Evolutionary conservation across 1,140 invertebrate species (phyloP).

Genomic region (Ptiloglossa arizonensis): DNA sequence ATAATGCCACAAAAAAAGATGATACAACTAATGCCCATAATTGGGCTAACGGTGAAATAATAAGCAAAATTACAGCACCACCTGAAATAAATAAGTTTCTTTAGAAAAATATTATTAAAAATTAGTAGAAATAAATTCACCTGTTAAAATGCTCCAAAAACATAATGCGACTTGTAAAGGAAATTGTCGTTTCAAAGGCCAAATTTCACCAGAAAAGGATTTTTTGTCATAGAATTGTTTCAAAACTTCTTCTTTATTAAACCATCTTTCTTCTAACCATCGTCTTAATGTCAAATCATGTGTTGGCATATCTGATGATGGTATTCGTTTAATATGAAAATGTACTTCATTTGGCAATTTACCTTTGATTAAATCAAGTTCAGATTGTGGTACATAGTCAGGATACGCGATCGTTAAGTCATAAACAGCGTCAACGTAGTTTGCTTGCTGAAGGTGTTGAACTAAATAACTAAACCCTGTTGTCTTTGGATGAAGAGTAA

Average conservation of each 20-base stretch:
- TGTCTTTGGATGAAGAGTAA: constrained; percentile 92
- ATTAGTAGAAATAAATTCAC: constrained; percentile 51
- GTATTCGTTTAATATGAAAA: constrained; percentile 88
- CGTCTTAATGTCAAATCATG: constrained; percentile 83
- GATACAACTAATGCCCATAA: constrained; percentile 81
- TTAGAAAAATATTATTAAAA: neutral
- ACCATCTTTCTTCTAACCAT: constrained; percentile 89
- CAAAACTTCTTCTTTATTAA: constrained; percentile 86
- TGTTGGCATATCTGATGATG: constrained; percentile 83
- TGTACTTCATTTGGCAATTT: constrained; percentile 88
- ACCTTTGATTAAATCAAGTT: constrained; percentile 86
- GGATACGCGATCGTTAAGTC: constrained; percentile 91
- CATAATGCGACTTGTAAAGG: constrained; percentile 82
- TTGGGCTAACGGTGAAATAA: constrained; percentile 79
- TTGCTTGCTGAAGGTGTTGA: constrained; percentile 84
- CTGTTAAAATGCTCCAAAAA: constrained; percentile 82
- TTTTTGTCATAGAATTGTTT: constrained; percentile 84
- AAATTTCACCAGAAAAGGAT: constrained; percentile 73
- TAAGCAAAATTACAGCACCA: constrained; percentile 76
- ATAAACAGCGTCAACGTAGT: constrained; percentile 88
- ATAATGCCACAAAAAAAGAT: constrained; percentile 80
- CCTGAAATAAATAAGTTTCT: constrained; percentile 70
- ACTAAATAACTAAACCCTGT: constrained; percentile 91
- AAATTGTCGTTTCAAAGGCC: constrained; percentile 72
- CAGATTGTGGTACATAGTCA: constrained; percentile 86